Evolutionary conservation across 2,888 invertebrate species (phyloP).

Genomic region (Drosophila cyrtoloma): DNA sequence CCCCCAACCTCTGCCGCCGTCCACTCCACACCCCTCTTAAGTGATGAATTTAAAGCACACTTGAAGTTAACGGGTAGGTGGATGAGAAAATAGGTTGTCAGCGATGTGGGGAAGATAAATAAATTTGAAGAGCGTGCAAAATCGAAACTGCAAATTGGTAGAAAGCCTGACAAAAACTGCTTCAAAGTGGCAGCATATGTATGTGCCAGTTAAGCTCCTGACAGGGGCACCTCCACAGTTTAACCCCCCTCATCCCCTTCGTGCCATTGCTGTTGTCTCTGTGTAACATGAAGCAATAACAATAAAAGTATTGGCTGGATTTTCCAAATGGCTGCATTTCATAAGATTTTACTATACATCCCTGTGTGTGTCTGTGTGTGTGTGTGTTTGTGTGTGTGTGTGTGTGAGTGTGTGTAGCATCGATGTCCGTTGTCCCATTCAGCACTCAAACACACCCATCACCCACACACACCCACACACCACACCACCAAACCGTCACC

Average conservation of each 20-base stretch:
- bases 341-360: slow-evolving; percentile 58
- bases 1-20: accelerated
- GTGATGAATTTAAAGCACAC: slow-evolving; percentile 50
- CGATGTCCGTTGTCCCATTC: slow-evolving; percentile 19
- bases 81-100: slow-evolving; percentile 9
- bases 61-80: background rate
- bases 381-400: background rate
- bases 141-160: slow-evolving; percentile 74
- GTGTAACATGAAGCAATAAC: slow-evolving; percentile 76
- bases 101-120: slow-evolving; percentile 29
- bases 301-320: slow-evolving; percentile 80
- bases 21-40: slow-evolving; percentile 3
- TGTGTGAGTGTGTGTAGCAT: background rate
- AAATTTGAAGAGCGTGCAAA: slow-evolving; percentile 63
- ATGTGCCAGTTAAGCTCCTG: slow-evolving; percentile 44
- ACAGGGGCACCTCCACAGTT: slow-evolving; percentile 4
- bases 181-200: slow-evolving; percentile 66
- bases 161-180: slow-evolving; percentile 62
- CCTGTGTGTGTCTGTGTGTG: background rate
- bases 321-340: slow-evolving; percentile 80
- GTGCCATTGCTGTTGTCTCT: slow-evolving; percentile 34
- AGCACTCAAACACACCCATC: background rate
- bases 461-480: background rate
- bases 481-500: slow-evolving; percentile 1
- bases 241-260: background rate